Evolutionary conservation across 2,888 invertebrate species (phyloP), one percentile per base, ranked within the genome.

Genomic region (Cerceris rybyensis): DNA sequence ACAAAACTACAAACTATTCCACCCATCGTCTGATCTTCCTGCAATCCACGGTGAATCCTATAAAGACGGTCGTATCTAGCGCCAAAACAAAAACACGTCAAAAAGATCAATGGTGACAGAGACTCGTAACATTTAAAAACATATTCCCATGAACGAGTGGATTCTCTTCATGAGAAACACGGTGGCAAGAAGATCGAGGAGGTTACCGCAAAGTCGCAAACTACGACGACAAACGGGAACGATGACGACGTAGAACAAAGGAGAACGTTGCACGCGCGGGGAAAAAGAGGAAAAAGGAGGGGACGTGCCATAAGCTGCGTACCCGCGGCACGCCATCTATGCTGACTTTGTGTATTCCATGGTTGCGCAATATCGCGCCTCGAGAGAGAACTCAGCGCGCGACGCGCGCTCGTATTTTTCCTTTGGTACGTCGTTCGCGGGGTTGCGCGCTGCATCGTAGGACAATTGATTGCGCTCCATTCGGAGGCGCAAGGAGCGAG

Each of bases 311-410:
- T 71, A 75, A 70, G 67, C 74, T 64, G 76, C 72, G 72, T 80
- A 72, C 64, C 75, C 78, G 72, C 39, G 74, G 78, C 75, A 82
- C 84, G 84, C 85, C 84, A 84, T 85, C 85, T 84, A 84, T 67
- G 73, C 74, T 54, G 70, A 52, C 81, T 80, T 67, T 74, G 85
- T 80, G 55, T 77, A 70, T 82, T 82, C 77, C 81, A 85, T 78
- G 83, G 76, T 77, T 81, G 77, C 83, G 83, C 74, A 72, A 71
- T 75, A 64, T 52, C 64, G 61, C 72, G 67, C 68, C 55, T 46
- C 70, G 55, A 75, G 68, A 75, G 80, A 77, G 69, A 55, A 74
- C 57, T 70, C 54, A 71, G 71, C 49, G 76, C 59, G 65, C 60
- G 64, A 17, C 72, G 65, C 59, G 55, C 70, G 70, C 52, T 70